Base-by-base conservation (phyloP, 2,797 vertebrate genomes). In the Macroramphosus scolopax region DNA sequence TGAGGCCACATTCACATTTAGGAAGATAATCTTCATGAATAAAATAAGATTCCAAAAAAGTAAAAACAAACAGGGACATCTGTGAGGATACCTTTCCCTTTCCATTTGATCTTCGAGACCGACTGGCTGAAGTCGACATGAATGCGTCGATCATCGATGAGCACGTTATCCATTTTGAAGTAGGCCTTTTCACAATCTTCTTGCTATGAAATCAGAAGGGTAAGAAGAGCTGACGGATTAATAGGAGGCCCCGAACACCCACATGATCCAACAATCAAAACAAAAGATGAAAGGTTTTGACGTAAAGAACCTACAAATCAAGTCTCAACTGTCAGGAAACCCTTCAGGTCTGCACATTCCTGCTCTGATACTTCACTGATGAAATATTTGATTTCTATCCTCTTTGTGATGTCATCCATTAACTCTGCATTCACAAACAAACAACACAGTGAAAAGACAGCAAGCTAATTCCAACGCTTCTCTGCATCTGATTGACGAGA, bases 91-190 rank as follows among this genome's bases (percentile, higher is more conserved):
- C 96, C 95, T 94, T 94, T 97, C 46, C 96, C 95, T 82, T 94
- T 98, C 95, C 96, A 98, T 60, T 91, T 96, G 61, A 98, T 91
- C 85, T 98, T 98, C 29, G 96, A 83, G 7, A 99, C 96, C 1
- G 96, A 98, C 81, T 98, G 97, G 82, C 97, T 99, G 79, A 99
- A 98, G 88, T 98, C 96, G 28, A 99, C 97, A 0, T 99, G 96
- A 67, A 98, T 98, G 31, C 95, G 87, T 3, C 96, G 88, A 69
- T 99, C 97, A 49, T 99, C 97, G 43, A 98, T 98, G 49, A 99
- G 90, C 12, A 99, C 96, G 0, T 99, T 99, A 85, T 98, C 97
- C 97, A 99, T 99, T 81, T 97, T 98, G 75, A 98, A 98, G 75
- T 92, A 99, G 0, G 97, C 96, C 82, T 97, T 98, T 78, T 98